Base-by-base conservation (phyloP, 2,797 vertebrate species). In the Phrynocephalus vlangalii region DNA sequence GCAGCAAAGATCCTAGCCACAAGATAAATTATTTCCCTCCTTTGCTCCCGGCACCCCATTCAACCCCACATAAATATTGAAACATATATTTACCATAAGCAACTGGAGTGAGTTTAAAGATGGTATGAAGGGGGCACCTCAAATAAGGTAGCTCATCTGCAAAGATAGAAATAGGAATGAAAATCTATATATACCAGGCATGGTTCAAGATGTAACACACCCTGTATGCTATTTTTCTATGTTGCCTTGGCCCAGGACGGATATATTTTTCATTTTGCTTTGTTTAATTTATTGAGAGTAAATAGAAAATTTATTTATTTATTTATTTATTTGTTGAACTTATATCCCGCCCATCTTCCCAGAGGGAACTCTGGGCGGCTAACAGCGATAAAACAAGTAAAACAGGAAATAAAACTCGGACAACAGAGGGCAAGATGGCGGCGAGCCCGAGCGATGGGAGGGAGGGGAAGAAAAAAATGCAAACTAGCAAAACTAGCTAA, bases 91-190 rank as follows among this genome's bases (percentile, higher is more conserved):
- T 96, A 99, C 99, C 99, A 0, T 99, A 99, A 2, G 98, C 99
- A 84, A 99, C 98, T 0, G 99, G 99, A 0, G 98, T 99, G 20
- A 99, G 97, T 92, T 98, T 98, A 93, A 99, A 97, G 5, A 99
- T 97, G 52, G 98, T 98, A 92, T 99, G 99, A 18, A 99, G 98
- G 4, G 99, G 99, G 87, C 98, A 99, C 89, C 97, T 98, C 96
- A 99, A 97, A 95, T 99, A 99, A 0, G 99, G 98, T 5, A 99
- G 97, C 92, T 99, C 98, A 30, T 99, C 99, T 99, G 84, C 85
- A 94, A 89, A 8, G 77, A 85, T 67, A 92, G 63, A 89, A 92
- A 71, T 5, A 75, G 38, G 13, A 84, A 48, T 80, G 76, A 70
- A 83, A 68, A 3, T 30, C 4, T 11, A 71, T 66, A 86, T 6